phyloP scores from a whole-genome alignment of 2,797 vertebrate species.

The Dipus sagitta region DNA sequence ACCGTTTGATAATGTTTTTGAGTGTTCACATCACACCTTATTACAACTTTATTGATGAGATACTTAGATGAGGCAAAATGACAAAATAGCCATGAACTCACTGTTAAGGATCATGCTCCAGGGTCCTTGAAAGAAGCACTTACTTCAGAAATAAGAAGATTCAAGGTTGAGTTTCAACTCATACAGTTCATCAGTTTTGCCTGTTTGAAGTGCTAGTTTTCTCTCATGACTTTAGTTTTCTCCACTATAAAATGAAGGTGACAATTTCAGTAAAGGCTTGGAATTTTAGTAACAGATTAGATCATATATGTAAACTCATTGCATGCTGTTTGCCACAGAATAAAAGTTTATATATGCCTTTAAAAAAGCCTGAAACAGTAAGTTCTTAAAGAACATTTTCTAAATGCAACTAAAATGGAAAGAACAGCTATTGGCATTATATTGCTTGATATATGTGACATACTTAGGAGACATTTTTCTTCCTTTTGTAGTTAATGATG shows the following conservation, averaged over 20 bases:
- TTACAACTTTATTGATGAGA: not conserved
- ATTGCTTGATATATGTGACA: not conserved
- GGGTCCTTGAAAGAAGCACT: not conserved
- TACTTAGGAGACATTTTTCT: not conserved
- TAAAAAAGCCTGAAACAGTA: constrained; percentile 16
- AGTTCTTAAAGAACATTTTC: not conserved
- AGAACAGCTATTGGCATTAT: constrained; percentile 3
- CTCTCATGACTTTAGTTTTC: not conserved
- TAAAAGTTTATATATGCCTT: not conserved
- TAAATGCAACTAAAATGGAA: constrained; percentile 52
- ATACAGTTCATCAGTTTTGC: not conserved
- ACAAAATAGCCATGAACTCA: not conserved
- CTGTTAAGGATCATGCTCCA: not conserved
- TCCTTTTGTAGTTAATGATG: not conserved
- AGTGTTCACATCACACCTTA: not conserved
- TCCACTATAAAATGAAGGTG: not conserved
- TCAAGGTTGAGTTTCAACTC: not conserved
- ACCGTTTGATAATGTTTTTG: not conserved
- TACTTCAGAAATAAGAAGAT: not conserved
- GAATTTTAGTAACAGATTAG: constrained; percentile 11
- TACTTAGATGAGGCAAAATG: not conserved
- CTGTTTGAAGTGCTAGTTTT: constrained; percentile 13
- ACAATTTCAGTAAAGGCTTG: not conserved
- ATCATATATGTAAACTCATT: not conserved
- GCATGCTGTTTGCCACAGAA: not conserved